These are phyloP conservation scores for Physocephala rufipes DNA, from an alignment of 2,888 invertebrate genomes.

Conservation along the genomic window DNA sequence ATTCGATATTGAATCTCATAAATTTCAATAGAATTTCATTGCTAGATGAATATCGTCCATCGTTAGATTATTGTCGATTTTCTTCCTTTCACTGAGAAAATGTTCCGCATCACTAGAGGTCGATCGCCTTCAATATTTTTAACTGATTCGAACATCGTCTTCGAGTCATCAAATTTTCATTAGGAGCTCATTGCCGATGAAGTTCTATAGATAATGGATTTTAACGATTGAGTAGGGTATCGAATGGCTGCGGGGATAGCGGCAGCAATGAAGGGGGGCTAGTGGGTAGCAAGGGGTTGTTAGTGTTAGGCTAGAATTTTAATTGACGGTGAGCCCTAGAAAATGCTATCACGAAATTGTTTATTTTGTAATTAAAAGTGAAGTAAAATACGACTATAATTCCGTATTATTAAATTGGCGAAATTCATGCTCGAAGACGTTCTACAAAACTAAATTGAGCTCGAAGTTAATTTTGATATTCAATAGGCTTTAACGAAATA, in stretches of 20 bases:
- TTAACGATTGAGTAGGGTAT: neutral
- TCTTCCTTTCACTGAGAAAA: too few species aligned
- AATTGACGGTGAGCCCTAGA: neutral
- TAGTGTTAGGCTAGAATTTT: conserved; percentile 2
- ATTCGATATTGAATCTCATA: neutral
- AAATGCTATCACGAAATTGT: conserved; percentile 3
- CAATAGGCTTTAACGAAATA: too few species aligned
- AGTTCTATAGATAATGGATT: neutral
- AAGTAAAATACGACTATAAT: neutral
- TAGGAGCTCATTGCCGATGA: conserved; percentile 10
- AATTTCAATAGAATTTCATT: conserved; percentile 1
- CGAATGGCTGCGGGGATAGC: neutral
- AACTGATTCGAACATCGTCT: conserved; percentile 25
- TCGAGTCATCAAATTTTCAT: conserved; percentile 15
- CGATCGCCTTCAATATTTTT: conserved; percentile 17
- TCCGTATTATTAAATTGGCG: too few species aligned
- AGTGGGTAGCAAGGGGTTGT: conserved; percentile 4
- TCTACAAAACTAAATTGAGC: too few species aligned
- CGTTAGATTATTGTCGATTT: too few species aligned
- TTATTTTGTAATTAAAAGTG: too few species aligned
- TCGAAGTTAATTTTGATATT: too few species aligned
- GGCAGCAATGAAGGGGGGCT: neutral
- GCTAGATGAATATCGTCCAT: neutral
- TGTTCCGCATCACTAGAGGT: conserved; percentile 30
- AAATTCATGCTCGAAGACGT: too few species aligned